Conservation (phyloP, 37 sponge, comb jelly and placozoan genomes). For the Chondrosia reniformis region DNA sequence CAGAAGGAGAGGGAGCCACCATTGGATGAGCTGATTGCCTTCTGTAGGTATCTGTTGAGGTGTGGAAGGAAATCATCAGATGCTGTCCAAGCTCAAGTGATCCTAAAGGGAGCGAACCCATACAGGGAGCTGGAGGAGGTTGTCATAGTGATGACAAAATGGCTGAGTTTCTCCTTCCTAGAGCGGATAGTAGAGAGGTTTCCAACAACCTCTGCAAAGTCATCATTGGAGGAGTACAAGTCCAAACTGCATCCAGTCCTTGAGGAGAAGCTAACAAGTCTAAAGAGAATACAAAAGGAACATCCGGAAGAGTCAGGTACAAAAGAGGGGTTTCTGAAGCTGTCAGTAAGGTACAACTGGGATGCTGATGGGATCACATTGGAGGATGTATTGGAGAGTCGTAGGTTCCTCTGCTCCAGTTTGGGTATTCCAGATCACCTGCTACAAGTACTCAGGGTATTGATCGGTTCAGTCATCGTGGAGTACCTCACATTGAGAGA, state of each 20-base stretch:
- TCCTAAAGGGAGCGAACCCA: not conserved
- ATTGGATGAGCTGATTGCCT: not conserved
- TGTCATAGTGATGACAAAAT: not conserved
- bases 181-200: conserved; percentile 9
- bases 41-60: not conserved
- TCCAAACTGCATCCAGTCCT: conserved; percentile 7
- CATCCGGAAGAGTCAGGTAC: not conserved
- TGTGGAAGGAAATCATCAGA: not conserved
- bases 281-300: not conserved
- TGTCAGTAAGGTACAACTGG: not conserved
- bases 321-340: not conserved
- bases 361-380: conserved; percentile 22
- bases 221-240: conserved; percentile 6
- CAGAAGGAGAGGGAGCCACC: not conserved
- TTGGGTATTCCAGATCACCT: conserved; percentile 1
- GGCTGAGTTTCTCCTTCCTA: not conserved
- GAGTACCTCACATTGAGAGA: not conserved
- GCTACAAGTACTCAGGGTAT: not conserved
- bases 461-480: not conserved
- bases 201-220: not conserved
- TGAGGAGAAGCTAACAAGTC: not conserved
- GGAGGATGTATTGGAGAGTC: not conserved
- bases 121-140: not conserved
- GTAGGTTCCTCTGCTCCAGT: conserved; percentile 11
- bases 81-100: too few species aligned